Conservation (phyloP, 2,113 vertebrate genomes). For the pig (Sus scrofa) region DNA sequence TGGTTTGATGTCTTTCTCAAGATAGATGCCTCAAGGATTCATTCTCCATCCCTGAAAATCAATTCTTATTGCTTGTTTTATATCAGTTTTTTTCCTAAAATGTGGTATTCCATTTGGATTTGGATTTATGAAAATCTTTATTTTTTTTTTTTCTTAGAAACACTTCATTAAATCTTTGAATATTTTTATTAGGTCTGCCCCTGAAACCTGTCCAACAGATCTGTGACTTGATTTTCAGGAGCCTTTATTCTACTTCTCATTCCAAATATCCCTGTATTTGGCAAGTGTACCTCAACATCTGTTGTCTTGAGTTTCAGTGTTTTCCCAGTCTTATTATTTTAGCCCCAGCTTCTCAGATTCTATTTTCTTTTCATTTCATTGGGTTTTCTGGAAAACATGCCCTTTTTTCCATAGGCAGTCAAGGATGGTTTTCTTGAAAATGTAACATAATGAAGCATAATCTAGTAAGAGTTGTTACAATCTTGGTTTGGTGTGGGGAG, state of each 20-base stretch:
- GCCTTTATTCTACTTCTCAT: background rate
- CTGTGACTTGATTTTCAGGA: background rate
- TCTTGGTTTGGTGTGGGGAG: background rate
- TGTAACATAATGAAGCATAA: slow-evolving; percentile 9
- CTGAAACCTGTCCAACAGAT: background rate
- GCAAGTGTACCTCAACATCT: background rate
- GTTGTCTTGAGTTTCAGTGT: background rate
- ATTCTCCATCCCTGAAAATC: background rate
- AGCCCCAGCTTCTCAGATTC: background rate
- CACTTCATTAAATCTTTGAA: background rate
- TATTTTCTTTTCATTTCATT: background rate
- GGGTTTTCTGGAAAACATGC: background rate
- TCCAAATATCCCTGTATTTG: background rate
- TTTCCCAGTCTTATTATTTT: background rate
- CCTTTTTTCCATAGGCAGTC: background rate
- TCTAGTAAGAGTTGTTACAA: background rate
- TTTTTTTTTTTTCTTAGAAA: background rate
- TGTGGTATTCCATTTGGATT: background rate
- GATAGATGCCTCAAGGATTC: background rate
- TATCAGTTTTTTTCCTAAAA: background rate
- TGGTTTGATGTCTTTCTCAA: background rate
- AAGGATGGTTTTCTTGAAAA: slow-evolving; percentile 28
- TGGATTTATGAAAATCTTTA: background rate
- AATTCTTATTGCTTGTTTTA: background rate
- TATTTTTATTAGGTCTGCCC: background rate